These are phyloP conservation scores for Panurus biarmicus DNA, from an alignment of 2,113 vertebrate species.

Conservation along the genomic window DNA sequence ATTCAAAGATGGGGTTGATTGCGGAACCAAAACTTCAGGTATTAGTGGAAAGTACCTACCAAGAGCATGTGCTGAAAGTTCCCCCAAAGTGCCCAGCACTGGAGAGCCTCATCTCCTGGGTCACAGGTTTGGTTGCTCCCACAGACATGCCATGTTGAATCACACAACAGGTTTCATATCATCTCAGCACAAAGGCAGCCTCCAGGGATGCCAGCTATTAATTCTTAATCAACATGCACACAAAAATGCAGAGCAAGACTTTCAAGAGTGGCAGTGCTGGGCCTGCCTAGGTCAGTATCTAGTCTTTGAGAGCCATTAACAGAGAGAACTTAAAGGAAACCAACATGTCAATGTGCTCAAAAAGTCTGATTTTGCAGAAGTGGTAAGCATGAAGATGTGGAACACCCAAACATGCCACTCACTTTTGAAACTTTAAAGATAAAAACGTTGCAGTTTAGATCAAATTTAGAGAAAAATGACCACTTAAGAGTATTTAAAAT, in stretches of 20 bases:
- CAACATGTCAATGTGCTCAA: rapidly evolving
- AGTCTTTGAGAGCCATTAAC: neutral
- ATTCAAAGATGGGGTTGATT: neutral
- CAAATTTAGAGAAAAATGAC: neutral
- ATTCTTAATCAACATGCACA: neutral
- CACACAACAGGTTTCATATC: neutral
- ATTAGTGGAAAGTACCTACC: neutral
- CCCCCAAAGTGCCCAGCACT: neutral
- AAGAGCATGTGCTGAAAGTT: neutral
- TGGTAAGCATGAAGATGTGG: neutral
- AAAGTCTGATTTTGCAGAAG: neutral
- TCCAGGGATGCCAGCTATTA: neutral
- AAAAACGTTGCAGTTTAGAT: neutral
- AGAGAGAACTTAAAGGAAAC: neutral
- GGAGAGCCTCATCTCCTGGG: neutral
- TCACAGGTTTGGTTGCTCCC: neutral
- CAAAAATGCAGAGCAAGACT: neutral
- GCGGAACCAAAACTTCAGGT: neutral
- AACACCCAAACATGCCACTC: neutral
- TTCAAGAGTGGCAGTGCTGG: neutral
- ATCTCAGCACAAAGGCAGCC: neutral
- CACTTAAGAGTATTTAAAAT: neutral
- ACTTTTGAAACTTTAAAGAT: neutral
- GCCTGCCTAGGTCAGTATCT: neutral
- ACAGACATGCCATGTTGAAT: neutral